Conservation (phyloP, 2,113 vertebrate species). For the Leptocoma aspasia region DNA sequence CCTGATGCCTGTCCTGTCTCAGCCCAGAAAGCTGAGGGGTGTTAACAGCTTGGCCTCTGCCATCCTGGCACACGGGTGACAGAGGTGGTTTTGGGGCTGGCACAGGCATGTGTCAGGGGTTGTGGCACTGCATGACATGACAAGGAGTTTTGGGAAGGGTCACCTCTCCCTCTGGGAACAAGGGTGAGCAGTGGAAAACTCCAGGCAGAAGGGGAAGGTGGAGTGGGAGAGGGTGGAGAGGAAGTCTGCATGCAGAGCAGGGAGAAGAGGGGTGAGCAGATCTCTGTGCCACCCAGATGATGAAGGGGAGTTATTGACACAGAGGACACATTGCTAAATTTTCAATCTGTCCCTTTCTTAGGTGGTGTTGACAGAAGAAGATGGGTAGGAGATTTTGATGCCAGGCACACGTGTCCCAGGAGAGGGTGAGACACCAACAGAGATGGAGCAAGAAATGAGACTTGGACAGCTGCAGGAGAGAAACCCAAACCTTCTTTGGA, state of each 20-base stretch:
- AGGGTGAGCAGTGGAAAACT: not conserved
- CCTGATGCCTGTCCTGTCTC: not conserved
- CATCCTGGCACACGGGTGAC: too few species aligned
- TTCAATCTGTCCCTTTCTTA: constrained; percentile 53
- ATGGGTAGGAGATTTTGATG: constrained; percentile 34
- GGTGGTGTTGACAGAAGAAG: constrained; percentile 58
- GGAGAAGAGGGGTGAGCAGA: constrained; percentile 14
- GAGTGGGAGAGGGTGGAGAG: not conserved
- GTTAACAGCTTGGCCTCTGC: not conserved
- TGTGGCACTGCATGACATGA: not conserved
- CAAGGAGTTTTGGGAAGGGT: not conserved
- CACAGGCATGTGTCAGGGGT: not conserved
- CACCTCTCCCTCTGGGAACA: not conserved
- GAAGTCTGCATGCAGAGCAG: not conserved
- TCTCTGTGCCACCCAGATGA: not conserved
- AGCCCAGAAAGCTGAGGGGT: not conserved
- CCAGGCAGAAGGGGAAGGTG: not conserved
- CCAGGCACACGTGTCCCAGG: constrained; percentile 17
- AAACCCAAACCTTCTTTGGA: not conserved
- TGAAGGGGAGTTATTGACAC: constrained; percentile 23
- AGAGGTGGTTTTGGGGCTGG: not conserved
- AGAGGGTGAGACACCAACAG: not conserved
- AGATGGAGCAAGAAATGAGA: not conserved
- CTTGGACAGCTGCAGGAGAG: not conserved
- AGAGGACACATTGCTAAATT: constrained; percentile 35